Percentiles rank a stretch among this genome's conserved stretches.
Evolutionary conservation across 1,140 invertebrate genomes (phyloP).

Genomic region (Lasaia peninsularis): DNA sequence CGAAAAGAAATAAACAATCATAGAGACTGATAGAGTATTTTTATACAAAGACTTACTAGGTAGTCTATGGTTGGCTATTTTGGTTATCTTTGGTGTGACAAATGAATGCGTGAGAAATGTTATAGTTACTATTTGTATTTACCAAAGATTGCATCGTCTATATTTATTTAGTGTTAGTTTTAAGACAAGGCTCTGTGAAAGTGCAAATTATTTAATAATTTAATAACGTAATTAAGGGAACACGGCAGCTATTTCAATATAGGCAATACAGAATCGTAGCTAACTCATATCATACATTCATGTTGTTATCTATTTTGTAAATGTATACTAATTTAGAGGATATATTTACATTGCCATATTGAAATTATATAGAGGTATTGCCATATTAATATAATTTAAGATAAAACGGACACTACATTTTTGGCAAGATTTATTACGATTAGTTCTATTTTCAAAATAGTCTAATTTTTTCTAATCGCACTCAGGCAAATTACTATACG

Average conservation of each 20-base stretch:
- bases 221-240: slow-evolving; percentile 1
- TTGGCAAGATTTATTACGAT: neutral
- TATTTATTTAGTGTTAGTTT: slow-evolving; percentile 24
- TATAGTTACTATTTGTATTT: slow-evolving; percentile 28
- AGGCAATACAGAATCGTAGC: neutral
- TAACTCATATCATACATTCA: neutral
- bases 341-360: slow-evolving; percentile 7
- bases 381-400: slow-evolving; percentile 2
- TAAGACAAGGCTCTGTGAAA: slow-evolving; percentile 23
- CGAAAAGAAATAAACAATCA: slow-evolving; percentile 51
- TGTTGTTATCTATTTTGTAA: slow-evolving; percentile 1
- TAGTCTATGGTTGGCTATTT: slow-evolving; percentile 34
- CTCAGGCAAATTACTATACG: neutral
- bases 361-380: slow-evolving; percentile 3
- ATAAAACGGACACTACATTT: neutral
- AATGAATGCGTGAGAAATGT: slow-evolving; percentile 32
- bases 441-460: slow-evolving; percentile 1
- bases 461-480: slow-evolving; percentile 4
- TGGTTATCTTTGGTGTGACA: slow-evolving; percentile 38
- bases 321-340: slow-evolving; percentile 5
- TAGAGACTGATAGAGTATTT: slow-evolving; percentile 61
- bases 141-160: slow-evolving; percentile 45
- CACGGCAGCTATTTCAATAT: slow-evolving; percentile 24
- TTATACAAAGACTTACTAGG: slow-evolving; percentile 42
- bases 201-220: slow-evolving; percentile 19